Percentiles rank a stretch among this genome's conserved stretches.
Conservation (phyloP, 2,888 invertebrate species). For the Tenthredo mesomela region DNA sequence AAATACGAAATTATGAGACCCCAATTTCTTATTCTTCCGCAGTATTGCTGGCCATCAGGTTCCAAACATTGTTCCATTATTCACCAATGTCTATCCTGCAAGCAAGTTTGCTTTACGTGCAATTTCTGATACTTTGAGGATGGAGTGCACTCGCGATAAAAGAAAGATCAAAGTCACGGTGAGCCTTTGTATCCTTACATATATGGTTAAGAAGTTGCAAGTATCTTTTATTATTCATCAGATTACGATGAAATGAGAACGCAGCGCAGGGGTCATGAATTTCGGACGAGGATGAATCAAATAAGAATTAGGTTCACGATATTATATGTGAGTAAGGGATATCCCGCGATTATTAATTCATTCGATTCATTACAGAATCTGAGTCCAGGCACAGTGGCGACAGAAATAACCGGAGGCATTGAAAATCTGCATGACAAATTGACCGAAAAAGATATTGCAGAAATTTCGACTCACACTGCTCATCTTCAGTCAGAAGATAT, state of each 20-base stretch:
- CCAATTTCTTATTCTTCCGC: background rate
- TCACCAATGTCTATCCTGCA: constrained; percentile 66
- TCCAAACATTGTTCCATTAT: constrained; percentile 20
- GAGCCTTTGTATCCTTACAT: constrained; percentile 8
- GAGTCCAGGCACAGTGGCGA: constrained; percentile 83
- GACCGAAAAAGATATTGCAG: constrained; percentile 69
- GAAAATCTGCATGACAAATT: constrained; percentile 56
- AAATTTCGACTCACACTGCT: constrained; percentile 68
- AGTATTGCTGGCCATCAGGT: constrained; percentile 54
- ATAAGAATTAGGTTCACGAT: no score
- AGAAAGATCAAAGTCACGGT: constrained; percentile 59
- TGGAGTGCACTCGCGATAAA: constrained; percentile 68
- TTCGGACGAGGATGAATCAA: no score
- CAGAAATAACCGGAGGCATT: constrained; percentile 77
- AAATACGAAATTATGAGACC: background rate
- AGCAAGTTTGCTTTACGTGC: constrained; percentile 75
- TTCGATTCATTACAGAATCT: constrained; percentile 80
- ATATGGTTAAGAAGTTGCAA: background rate
- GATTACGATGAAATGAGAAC: background rate
- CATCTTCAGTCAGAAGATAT: constrained; percentile 81
- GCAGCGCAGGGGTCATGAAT: no score
- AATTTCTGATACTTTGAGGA: constrained; percentile 73
- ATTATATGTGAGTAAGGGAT: background rate
- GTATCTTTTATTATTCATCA: background rate
- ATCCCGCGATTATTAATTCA: background rate